Evolutionary conservation across 2,888 invertebrate species (phyloP), one percentile per base, ranked within the genome.

Genomic region (Norana najaformis): DNA sequence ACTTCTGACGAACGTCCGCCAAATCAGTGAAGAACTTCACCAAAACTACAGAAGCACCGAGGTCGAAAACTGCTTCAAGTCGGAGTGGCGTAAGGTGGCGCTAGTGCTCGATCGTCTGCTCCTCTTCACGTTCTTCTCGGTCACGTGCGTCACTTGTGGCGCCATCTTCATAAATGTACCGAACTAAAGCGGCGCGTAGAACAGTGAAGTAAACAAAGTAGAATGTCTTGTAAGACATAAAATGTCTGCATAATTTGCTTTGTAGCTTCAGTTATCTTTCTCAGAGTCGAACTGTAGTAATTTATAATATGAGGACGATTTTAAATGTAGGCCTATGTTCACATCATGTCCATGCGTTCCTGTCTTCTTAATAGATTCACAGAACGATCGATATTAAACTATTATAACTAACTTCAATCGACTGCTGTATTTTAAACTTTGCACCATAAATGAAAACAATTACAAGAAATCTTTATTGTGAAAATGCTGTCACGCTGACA

Each of bases 1-100:
- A 53, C 47, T 92, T 53, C 91, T 92, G 35, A n/a, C 38, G 34
- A 91, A 92, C 91, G 92, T 92, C n/a, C 89, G 83, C 14, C 91
- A 91, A 37, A 89, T 92, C 37, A 92, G 90, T 89, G 92, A 92
- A 88, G 92, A 92, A 88, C 83, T 92, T n/a, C 92, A 92, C 89
- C 89, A 89, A 38, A 90, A 90, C 53, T 91, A 92, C 90, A 69
- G 85, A 14, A 69, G 89, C 36, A 47, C 69, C 8, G 91, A 92
- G 53, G 41, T 89, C 20, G 92, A 92, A n/a, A 89, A 91, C 38
- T 90, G 89, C 38, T 92, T 90, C 88, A 92, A 92, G 89, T 91
- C 91, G 23, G 92, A 92, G 90, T 92, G 92, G 92, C 91, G 91
- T 39, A 91, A 91, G 92, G 92, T 92, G 89, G 92, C 92, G 37